Evolutionary conservation across 2,797 vertebrate species (phyloP).

Genomic region (Micromesistius poutassou): DNA sequence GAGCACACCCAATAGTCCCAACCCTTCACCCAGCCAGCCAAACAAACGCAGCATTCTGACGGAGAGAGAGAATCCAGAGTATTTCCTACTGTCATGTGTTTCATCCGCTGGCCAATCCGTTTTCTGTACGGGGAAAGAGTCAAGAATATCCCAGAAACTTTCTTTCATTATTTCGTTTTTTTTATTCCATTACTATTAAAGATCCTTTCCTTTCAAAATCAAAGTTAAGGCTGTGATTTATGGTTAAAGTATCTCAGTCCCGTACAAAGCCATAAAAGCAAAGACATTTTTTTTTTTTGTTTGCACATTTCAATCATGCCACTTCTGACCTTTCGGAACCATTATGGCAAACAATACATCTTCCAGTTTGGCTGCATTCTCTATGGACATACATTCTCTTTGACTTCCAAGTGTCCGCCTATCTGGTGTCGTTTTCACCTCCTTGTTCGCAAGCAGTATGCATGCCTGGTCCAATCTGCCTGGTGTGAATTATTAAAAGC

Average conservation of each 20-base stretch:
- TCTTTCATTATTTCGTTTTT: background rate
- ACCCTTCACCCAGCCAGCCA: constrained; percentile 37
- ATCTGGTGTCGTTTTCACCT: background rate
- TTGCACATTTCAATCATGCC: too few relatives aligned
- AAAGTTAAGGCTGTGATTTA: background rate
- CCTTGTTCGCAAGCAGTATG: background rate
- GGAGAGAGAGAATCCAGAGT: constrained; percentile 43
- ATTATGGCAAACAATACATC: background rate
- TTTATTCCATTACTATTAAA: background rate
- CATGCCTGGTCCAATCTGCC: background rate
- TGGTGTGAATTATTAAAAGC: constrained; percentile 19
- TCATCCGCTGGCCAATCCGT: constrained; percentile 48
- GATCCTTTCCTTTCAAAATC: background rate
- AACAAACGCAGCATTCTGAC: constrained; percentile 61
- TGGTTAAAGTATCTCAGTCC: background rate
- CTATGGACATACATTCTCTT: background rate
- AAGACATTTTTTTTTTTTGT: too few relatives aligned
- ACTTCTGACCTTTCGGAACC: background rate
- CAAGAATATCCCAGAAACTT: background rate
- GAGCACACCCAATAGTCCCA: constrained; percentile 33
- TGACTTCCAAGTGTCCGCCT: background rate
- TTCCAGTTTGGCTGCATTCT: background rate
- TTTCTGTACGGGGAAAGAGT: background rate
- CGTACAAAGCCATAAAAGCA: too few relatives aligned
- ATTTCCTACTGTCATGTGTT: constrained; percentile 42